Evolutionary conservation across 64 coral and sea anemone genomes (phyloP).

Genomic region (Stichodactyla helianthus): DNA sequence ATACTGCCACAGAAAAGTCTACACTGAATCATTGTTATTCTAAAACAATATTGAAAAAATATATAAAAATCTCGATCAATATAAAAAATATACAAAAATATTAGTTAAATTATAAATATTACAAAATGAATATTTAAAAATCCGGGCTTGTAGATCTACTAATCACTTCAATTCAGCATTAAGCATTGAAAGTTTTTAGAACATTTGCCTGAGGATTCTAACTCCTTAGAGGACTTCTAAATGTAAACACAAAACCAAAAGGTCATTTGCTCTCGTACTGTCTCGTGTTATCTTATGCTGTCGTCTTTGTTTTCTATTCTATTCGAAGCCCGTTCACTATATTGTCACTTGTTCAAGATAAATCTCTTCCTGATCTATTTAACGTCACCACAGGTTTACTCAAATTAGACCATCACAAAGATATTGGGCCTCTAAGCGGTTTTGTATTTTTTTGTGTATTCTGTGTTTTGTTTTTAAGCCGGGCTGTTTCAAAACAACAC

Average conservation of each 20-base stretch:
- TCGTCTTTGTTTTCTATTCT: not conserved
- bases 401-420: not conserved
- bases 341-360: not conserved
- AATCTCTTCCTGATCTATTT: conserved; percentile 1
- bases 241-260: not conserved
- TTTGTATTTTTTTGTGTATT: not conserved
- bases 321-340: not conserved
- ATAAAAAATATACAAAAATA: no score
- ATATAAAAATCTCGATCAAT: no score
- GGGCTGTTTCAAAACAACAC: not conserved
- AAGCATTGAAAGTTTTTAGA: no score
- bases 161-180: no score
- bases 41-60: no score
- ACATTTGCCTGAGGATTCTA: no score
- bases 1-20: no score
- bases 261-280: not conserved
- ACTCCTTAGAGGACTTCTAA: no score
- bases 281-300: not conserved
- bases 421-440: not conserved
- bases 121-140: no score
- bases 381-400: not conserved
- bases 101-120: no score
- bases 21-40: no score
- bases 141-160: no score
- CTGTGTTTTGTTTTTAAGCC: not conserved